These are phyloP conservation scores for Epizoanthus illoricatus DNA, from an alignment of 92 coral and sea anemone species.

Conservation along the genomic window DNA sequence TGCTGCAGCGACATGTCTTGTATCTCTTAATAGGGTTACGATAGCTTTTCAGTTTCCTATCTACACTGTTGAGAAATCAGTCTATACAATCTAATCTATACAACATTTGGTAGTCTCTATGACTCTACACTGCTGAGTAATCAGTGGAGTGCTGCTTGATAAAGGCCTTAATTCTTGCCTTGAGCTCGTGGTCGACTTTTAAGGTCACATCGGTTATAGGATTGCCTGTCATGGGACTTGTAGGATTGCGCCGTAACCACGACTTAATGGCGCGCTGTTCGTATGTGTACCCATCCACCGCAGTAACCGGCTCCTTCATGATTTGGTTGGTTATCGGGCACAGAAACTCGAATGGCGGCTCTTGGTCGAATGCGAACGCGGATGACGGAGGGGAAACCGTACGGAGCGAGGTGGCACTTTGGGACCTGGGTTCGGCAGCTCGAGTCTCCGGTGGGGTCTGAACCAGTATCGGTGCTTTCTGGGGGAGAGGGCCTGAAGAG, in stretches of 20 bases:
- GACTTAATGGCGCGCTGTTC: slow-evolving; percentile 76
- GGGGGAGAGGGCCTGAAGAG: slow-evolving; percentile 64
- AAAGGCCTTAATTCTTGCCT: slow-evolving; percentile 64
- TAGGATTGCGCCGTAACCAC: slow-evolving; percentile 72
- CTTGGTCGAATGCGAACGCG: slow-evolving; percentile 50
- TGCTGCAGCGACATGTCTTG: no score
- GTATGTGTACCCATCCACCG: slow-evolving; percentile 80
- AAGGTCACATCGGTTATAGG: slow-evolving; percentile 63
- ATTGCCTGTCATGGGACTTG: slow-evolving; percentile 85
- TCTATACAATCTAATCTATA: no score
- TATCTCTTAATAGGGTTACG: no score
- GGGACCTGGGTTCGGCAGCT: slow-evolving; percentile 46
- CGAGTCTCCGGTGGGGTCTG: slow-evolving; percentile 46
- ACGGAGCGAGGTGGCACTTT: slow-evolving; percentile 45
- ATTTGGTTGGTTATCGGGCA: slow-evolving; percentile 82
- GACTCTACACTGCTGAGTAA: background rate
- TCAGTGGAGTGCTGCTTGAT: slow-evolving; percentile 48
- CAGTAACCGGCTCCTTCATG: slow-evolving; percentile 74
- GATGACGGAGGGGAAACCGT: slow-evolving; percentile 52
- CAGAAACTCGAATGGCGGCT: slow-evolving; percentile 82
- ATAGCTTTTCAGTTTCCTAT: no score
- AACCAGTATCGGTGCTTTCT: slow-evolving; percentile 43
- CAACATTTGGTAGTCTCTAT: no score
- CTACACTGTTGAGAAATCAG: no score
- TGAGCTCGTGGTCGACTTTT: slow-evolving; percentile 67